These are phyloP conservation scores for Sebastes glaucus DNA, from an alignment of 2,797 vertebrate genomes.

Conservation along the genomic window DNA sequence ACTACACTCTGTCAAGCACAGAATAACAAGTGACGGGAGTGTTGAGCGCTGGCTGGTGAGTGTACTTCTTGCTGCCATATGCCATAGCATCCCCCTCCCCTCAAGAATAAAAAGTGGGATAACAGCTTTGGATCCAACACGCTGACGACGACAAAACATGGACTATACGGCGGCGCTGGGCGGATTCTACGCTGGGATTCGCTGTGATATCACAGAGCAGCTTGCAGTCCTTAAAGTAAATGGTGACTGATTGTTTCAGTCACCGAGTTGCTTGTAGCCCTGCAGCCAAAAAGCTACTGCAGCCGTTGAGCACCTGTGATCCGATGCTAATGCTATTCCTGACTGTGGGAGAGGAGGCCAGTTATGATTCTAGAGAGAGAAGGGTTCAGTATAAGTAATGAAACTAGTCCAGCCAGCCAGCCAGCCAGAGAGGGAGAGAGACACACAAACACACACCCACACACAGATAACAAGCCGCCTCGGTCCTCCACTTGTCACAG, in stretches of 20 bases:
- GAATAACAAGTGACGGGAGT: constrained; percentile 44
- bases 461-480: constrained; percentile 47
- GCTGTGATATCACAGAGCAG: constrained; percentile 15
- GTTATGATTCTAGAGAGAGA: constrained; percentile 14
- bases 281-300: constrained; percentile 24
- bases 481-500: constrained; percentile 41
- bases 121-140: constrained; percentile 14
- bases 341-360: constrained; percentile 12
- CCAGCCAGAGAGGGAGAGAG: neutral
- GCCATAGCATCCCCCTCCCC: neutral
- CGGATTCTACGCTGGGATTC: constrained; percentile 5
- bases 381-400: constrained; percentile 35
- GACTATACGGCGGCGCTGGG: neutral
- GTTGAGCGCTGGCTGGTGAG: constrained; percentile 9
- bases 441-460: constrained; percentile 3
- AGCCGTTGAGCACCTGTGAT: constrained; percentile 46
- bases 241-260: constrained; percentile 39
- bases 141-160: constrained; percentile 5
- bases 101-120: constrained; percentile 17
- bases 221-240: constrained; percentile 49
- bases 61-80: constrained; percentile 3
- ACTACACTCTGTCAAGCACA: constrained; percentile 39
- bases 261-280: constrained; percentile 15
- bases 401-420: constrained; percentile 28
- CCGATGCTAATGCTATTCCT: constrained; percentile 39